Base-by-base conservation (phyloP, 2,113 vertebrate species). In the Fukomys damarensis region DNA sequence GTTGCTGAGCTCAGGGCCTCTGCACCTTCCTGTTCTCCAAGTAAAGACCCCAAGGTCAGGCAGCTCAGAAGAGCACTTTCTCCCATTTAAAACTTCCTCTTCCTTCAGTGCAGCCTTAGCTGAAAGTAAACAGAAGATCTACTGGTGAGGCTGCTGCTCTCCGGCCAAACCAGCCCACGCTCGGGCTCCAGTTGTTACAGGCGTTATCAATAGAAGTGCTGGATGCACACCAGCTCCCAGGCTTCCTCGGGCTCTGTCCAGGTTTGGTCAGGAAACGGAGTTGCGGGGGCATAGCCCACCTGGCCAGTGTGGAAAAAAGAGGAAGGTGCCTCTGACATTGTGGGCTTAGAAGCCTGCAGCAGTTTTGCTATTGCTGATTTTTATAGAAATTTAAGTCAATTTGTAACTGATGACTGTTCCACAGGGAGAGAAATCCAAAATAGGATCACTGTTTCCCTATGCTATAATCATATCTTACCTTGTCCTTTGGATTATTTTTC, bases 401-500 rank as follows among this genome's bases (percentile, higher is more conserved):
- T 19, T 84, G 38, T 86, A 30, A 38, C 1, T 66, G 49, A 26
- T n/a, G 43, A 80, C 43, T 20, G 5, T 76, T 66, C 80, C 61
- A 28, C 17, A 2, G 61, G 74, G 30, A 77, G 77, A 65, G 9
- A 80, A n/a, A 59, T 81, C 46, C 16, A 5, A 7, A 65, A 30
- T 56, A 86, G 61, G 68, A 81, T 77, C 41, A 20, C 5, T 26
- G 58, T 79, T 87, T 77, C 79, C 68, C 74, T 74, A 26, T 61
- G 32, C 89, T 56, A 12, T 41, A 63, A 66, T 84, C 35, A 38
- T 41, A 38, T 54, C 83, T 93, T 70, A 32, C 68, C 87, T 58
- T 32, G 38, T n/a, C 74, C 90, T 74, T 91, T n/a, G 58, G 14
- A 68, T 96, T 81, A 35, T 74, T 89, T 91, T 46, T 24, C 81